Evolutionary conservation across 2,113 vertebrate species (phyloP).

Genomic region (Trochalopteron elliotii): DNA sequence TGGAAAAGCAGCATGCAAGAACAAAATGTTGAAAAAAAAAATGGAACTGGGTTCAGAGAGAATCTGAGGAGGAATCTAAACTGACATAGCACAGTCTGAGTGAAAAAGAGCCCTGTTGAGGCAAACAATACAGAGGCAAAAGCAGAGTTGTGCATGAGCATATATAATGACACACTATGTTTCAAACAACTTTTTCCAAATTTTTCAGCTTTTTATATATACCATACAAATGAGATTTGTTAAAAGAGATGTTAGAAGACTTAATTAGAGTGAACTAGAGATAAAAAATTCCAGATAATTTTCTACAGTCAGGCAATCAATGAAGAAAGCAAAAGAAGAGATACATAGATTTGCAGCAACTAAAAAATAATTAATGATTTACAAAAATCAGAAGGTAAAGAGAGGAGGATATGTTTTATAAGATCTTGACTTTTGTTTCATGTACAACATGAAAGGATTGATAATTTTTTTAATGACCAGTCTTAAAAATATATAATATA

Average conservation of each 20-base stretch:
- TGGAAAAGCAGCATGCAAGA: background rate
- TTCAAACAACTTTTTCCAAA: background rate
- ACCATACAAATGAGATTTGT: background rate
- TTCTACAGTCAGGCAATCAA: background rate
- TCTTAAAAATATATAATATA: background rate
- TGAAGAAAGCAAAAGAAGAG: background rate
- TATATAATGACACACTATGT: background rate
- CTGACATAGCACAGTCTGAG: background rate
- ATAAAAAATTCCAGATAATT: background rate
- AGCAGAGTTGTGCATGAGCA: background rate
- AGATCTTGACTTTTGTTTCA: background rate
- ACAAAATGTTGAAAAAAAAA: background rate
- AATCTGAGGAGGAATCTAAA: background rate
- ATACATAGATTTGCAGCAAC: background rate
- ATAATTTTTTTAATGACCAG: background rate
- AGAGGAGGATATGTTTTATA: background rate
- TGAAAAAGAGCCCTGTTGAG: background rate
- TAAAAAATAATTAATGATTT: background rate
- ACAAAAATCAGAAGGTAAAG: background rate
- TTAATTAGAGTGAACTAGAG: background rate
- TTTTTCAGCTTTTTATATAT: background rate
- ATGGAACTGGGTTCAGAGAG: background rate
- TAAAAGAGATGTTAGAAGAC: background rate
- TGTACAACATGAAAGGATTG: background rate
- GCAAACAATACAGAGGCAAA: background rate